Percentiles rank a stretch among this genome's conserved stretches.
phyloP scores from a whole-genome alignment of 2,888 invertebrate species.

The Ommatoiulus sabulosus region DNA sequence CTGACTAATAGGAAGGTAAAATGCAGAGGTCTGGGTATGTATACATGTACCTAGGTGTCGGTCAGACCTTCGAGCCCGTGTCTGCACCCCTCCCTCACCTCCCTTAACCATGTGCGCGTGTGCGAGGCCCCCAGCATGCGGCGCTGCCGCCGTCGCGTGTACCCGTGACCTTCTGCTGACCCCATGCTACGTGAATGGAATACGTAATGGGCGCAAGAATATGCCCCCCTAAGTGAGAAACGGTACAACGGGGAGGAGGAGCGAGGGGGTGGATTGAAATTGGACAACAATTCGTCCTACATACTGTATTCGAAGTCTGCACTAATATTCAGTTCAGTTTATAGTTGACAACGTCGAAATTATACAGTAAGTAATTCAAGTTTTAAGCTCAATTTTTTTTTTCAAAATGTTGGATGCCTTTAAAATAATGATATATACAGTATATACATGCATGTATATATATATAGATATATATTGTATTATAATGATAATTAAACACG shows the following conservation, averaged over 20 bases:
- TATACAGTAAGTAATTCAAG: background rate
- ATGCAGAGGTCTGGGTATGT: slow-evolving; percentile 23
- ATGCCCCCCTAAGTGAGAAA: background rate
- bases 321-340: background rate
- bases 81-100: slow-evolving; percentile 17
- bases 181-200: slow-evolving; percentile 6
- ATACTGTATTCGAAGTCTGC: background rate
- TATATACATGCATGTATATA: no score
- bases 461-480: no score
- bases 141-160: slow-evolving; percentile 40
- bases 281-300: background rate
- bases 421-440: no score
- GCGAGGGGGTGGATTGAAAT: background rate
- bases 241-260: background rate
- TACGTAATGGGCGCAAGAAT: background rate
- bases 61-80: slow-evolving; percentile 41
- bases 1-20: slow-evolving; percentile 25
- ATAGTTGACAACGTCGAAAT: no score
- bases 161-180: slow-evolving; percentile 36
- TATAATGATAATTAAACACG: no score
- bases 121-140: slow-evolving; percentile 18
- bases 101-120: slow-evolving; percentile 13
- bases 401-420: no score
- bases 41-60: background rate
- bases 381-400: background rate